Conservation (phyloP, 2,113 vertebrate genomes). For the Charadrius vociferus region DNA sequence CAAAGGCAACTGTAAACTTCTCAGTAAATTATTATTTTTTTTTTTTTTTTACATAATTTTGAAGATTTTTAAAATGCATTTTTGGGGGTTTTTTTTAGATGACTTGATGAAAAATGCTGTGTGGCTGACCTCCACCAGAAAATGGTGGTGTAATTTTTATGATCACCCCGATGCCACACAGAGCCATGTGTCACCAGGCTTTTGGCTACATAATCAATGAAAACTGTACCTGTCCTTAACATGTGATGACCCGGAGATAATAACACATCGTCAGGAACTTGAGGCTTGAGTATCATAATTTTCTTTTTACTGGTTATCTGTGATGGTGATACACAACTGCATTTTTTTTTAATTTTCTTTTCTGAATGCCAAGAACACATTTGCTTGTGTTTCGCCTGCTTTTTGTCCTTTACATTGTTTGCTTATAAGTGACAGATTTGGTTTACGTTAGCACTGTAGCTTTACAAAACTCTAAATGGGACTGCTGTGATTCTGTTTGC, state of each 20-base stretch:
- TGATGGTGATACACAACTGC: background rate
- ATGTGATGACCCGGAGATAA: background rate
- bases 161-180: background rate
- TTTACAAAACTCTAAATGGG: background rate
- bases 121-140: background rate
- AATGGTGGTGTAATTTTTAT: background rate
- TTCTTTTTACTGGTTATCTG: background rate
- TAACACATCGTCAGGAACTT: background rate
- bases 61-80: background rate
- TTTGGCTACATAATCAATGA: background rate
- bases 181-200: rapidly evolving
- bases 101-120: background rate
- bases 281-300: background rate
- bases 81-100: background rate
- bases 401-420: background rate
- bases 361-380: background rate
- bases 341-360: background rate
- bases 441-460: background rate
- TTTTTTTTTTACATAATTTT: background rate
- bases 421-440: background rate
- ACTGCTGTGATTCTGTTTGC: background rate
- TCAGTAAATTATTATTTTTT: background rate
- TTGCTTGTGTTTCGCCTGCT: background rate
- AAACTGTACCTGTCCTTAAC: background rate
- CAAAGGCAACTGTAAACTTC: background rate